phyloP scores from a whole-genome alignment of 2,113 vertebrate genomes.

The Glareola pratincola region DNA sequence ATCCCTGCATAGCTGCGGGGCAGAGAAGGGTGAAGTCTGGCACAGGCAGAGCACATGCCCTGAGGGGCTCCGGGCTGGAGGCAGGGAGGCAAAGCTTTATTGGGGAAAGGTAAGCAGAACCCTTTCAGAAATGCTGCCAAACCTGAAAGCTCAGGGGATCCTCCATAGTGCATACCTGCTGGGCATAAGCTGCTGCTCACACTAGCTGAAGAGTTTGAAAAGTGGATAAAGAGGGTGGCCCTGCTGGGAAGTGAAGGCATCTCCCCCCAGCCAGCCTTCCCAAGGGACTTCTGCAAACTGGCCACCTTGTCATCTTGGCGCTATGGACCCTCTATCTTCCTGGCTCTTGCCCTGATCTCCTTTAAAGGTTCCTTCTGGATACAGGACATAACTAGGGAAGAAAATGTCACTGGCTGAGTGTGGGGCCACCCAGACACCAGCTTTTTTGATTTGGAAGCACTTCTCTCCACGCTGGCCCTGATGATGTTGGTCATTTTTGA shows the following conservation, averaged over 20 bases:
- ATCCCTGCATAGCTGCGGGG: background rate
- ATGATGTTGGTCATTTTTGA: background rate
- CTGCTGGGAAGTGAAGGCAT: background rate
- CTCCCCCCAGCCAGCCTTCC: background rate
- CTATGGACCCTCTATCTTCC: background rate
- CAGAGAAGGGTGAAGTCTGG: background rate
- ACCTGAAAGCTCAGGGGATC: constrained; percentile 2
- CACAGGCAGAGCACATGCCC: background rate
- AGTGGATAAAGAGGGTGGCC: background rate
- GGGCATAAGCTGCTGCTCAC: background rate
- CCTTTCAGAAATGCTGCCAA: constrained; percentile 30
- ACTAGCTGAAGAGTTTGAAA: background rate
- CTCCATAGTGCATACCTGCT: background rate
- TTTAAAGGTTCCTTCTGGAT: background rate
- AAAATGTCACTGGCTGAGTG: background rate
- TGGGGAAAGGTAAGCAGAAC: background rate
- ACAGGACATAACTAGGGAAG: background rate
- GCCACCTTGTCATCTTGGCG: background rate
- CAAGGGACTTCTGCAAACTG: background rate
- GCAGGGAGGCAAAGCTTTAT: background rate
- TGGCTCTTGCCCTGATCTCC: background rate
- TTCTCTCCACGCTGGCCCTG: background rate
- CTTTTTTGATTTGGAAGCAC: background rate
- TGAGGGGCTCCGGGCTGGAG: background rate
- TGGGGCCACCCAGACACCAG: background rate